Evolutionary conservation across 2,888 invertebrate species (phyloP).

Genomic region (Didymodactylos carnosus): DNA sequence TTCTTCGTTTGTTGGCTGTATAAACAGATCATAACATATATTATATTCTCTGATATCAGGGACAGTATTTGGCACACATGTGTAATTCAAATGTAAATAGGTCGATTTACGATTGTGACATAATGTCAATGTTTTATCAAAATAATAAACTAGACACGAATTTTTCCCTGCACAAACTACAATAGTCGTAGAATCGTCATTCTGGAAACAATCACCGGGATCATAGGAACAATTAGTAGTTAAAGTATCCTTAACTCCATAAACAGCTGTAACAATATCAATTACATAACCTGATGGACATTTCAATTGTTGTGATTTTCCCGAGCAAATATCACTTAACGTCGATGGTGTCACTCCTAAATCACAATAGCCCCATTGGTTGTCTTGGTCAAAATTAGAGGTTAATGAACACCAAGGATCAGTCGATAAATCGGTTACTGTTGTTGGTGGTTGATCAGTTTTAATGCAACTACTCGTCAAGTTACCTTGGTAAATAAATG

Average conservation of each 20-base stretch:
- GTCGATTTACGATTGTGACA: background rate
- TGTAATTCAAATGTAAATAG: conserved; percentile 2
- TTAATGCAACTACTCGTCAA: background rate
- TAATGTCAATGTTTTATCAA: background rate
- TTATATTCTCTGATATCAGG: background rate
- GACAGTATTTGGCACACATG: conserved; percentile 2
- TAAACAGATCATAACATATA: background rate
- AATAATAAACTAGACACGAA: background rate
- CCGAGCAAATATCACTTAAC: background rate
- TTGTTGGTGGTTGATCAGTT: background rate
- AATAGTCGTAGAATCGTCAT: background rate
- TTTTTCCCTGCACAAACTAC: background rate
- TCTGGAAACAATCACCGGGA: conserved; percentile 1
- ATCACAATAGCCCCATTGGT: conserved; percentile 3
- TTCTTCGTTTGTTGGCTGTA: no score
- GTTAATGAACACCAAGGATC: conserved; percentile 11
- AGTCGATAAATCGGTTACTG: background rate
- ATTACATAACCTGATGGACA: conserved; percentile 11
- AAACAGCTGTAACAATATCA: background rate
- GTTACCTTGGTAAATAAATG: conserved; percentile 6
- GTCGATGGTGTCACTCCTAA: conserved; percentile 1
- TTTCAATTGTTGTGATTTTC: background rate
- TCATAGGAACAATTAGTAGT: background rate
- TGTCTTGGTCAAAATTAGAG: conserved; percentile 5
- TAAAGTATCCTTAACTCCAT: background rate